These are phyloP conservation scores for Platanista minor DNA, from an alignment of 2,113 vertebrate species.

Conservation along the genomic window DNA sequence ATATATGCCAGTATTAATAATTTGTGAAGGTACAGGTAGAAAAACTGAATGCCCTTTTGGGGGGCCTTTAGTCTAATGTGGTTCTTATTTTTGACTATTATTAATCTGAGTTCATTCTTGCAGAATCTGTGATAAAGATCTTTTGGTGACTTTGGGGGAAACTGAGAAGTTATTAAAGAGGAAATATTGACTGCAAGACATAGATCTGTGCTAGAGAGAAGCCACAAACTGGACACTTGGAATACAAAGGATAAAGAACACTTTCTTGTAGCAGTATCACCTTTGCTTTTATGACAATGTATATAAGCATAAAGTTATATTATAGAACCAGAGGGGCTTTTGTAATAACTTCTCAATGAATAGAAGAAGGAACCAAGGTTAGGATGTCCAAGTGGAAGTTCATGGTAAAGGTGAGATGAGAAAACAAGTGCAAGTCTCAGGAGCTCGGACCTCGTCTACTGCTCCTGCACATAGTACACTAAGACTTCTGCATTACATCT, in stretches of 20 bases:
- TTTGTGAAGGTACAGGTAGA: neutral
- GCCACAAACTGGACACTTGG: neutral
- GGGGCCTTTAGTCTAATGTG: neutral
- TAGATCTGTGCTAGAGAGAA: neutral
- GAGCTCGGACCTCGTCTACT: neutral
- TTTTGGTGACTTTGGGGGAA: neutral
- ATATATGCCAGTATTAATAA: neutral
- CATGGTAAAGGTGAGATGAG: neutral
- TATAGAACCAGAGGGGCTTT: neutral
- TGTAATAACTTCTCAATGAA: slow-evolving; percentile 23
- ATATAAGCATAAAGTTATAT: neutral
- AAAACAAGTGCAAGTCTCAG: neutral
- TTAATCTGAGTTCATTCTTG: neutral
- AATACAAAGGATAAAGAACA: neutral
- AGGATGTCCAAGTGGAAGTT: slow-evolving; percentile 17
- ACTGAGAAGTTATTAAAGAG: neutral
- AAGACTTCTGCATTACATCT: neutral
- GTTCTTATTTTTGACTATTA: neutral
- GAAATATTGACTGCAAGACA: neutral
- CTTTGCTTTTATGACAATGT: neutral
- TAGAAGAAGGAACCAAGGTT: slow-evolving; percentile 39
- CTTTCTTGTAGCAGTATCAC: neutral
- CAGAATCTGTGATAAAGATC: neutral
- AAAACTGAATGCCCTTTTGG: neutral
- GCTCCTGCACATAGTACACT: neutral